Evolutionary conservation across 2,797 vertebrate genomes (phyloP), one percentile per base, ranked within the genome.

Genomic region (Pygocentrus nattereri): DNA sequence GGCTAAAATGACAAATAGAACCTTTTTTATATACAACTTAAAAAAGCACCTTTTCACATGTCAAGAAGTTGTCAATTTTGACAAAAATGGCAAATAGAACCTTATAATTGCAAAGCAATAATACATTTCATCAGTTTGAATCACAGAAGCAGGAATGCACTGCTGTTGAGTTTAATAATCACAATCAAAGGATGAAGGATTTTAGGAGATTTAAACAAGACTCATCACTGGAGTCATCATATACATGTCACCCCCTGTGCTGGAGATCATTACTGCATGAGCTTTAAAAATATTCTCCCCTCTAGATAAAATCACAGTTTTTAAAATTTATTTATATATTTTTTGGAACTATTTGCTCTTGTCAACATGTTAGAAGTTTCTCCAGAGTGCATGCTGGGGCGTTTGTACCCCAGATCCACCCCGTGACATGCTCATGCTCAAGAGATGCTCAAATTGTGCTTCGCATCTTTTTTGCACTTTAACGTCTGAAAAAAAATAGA

Each of bases 251-350:
- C 19, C 21, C 30, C 11, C 10, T 30, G 1, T 58, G 19, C 52
- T 27, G 34, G n/a, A 23, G 41, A 27, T 56, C 3, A 27, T 56
- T 54, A 41, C 27, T 50, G 44, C 67, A 30, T 5, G 15, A 25
- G 12, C 41, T 76, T 64, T 54, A 71, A 77, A 82, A 64, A 65
- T 76, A 77, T 82, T 70, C 56, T 61, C 2, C 80, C 73, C 65
- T 62, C 25, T 15, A 61, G 80, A 64, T 70, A 75, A 38, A 71
- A 71, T 44, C 67, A 71, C 19, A 16, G 30, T 7, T 6, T 21
- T 1, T n/a, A n/a, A n/a, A n/a, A n/a, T n/a, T n/a, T n/a, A n/a
- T n/a, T n/a, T 72, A 12, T 47, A 52, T 16, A 18, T 54, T 74
- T 1, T 76, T 18, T 50, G 23, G 12, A 58, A 52, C 52, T 76